Percentiles rank a stretch among this genome's conserved stretches.
Conservation (phyloP, 2,888 invertebrate genomes). For the Drosophila paucipuncta region DNA sequence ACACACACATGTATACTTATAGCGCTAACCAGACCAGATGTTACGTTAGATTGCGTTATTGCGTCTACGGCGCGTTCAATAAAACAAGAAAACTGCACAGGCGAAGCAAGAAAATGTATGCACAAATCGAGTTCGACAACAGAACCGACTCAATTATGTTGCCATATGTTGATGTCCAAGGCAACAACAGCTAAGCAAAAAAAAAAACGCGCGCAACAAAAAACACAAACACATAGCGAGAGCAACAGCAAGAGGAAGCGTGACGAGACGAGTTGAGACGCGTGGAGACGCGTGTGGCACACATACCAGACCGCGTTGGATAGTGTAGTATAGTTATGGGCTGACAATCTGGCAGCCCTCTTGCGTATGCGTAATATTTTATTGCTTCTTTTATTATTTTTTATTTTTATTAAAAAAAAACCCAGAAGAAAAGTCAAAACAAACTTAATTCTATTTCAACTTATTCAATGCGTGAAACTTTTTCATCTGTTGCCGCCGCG, state of each 20-base stretch:
- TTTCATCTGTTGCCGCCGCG: conserved; percentile 76
- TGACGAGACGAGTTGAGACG: not conserved
- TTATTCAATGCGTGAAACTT: conserved; percentile 63
- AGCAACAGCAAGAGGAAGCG: not conserved
- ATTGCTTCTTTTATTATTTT: too few relatives aligned
- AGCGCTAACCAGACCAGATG: conserved; percentile 50
- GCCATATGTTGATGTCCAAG: conserved; percentile 67
- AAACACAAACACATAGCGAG: conserved; percentile 13
- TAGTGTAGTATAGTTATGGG: conserved; percentile 57
- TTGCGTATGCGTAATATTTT: conserved; percentile 48
- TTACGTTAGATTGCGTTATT: conserved; percentile 40
- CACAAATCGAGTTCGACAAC: conserved; percentile 48
- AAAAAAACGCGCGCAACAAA: conserved; percentile 56
- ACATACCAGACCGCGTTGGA: conserved; percentile 19
- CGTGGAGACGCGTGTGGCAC: not conserved
- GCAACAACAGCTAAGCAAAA: conserved; percentile 1
- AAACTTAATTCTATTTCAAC: conserved; percentile 24
- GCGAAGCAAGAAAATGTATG: conserved; percentile 22
- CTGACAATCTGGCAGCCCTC: conserved; percentile 26
- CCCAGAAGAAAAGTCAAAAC: not conserved
- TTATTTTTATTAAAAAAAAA: conserved; percentile 16
- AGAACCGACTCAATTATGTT: conserved; percentile 63
- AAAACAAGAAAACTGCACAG: conserved; percentile 35
- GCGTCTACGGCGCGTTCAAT: conserved; percentile 50
- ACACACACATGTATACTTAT: not conserved